Evolutionary conservation across 37 sponge, comb jelly and placozoan genomes (phyloP).

Genomic region (Theonella swinhoei): DNA sequence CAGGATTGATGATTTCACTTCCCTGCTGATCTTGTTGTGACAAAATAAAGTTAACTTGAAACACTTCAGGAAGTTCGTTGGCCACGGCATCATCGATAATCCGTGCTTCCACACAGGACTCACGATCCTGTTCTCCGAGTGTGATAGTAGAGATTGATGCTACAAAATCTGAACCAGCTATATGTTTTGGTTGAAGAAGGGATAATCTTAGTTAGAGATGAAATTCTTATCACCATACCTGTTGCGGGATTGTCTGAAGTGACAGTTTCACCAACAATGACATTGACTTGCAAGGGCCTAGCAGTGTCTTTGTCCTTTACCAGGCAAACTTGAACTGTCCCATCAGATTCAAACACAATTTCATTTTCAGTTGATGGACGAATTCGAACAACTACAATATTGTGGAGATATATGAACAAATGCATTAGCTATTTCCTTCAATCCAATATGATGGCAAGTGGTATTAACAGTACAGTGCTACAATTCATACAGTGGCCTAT

Average conservation of each 20-base stretch:
- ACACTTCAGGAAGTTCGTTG: neutral
- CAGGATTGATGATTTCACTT: neutral
- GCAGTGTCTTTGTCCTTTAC: slow-evolving; percentile 18
- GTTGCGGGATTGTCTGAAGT: neutral
- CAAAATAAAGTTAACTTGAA: neutral
- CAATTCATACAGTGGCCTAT: too few relatives aligned
- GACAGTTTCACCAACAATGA: neutral
- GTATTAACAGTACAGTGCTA: too few relatives aligned
- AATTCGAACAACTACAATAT: neutral
- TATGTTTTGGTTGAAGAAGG: too few relatives aligned
- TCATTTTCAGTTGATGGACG: neutral
- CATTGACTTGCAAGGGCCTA: neutral
- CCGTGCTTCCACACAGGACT: neutral
- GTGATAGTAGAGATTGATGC: neutral
- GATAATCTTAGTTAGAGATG: too few relatives aligned
- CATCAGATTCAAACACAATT: neutral
- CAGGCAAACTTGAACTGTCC: slow-evolving; percentile 9
- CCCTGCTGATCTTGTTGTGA: neutral
- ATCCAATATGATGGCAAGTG: too few relatives aligned
- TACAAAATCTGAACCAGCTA: neutral
- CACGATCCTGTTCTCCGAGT: neutral
- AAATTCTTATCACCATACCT: too few relatives aligned
- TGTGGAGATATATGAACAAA: too few relatives aligned
- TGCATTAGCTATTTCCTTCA: neutral
- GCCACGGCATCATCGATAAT: neutral